Evolutionary conservation across 2,888 invertebrate genomes (phyloP).

Genomic region (Anodontia alba): DNA sequence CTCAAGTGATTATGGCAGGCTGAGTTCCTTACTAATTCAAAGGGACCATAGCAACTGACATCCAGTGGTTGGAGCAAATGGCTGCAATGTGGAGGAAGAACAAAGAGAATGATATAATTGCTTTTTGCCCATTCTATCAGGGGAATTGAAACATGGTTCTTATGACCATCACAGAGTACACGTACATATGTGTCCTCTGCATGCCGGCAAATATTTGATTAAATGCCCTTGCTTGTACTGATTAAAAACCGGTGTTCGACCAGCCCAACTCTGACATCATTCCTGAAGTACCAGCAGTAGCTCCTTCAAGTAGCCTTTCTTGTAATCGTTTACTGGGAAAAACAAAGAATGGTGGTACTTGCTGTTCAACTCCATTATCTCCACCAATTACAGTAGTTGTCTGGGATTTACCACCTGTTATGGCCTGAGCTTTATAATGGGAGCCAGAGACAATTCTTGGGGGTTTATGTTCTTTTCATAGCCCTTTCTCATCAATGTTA

Average conservation of each 20-base stretch:
- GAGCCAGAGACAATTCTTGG: slow-evolving; percentile 30
- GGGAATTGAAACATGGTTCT: slow-evolving; percentile 27
- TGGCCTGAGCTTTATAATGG: slow-evolving; percentile 26
- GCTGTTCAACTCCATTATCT: too few species aligned
- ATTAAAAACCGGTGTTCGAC: slow-evolving; percentile 45
- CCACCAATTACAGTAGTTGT: slow-evolving; percentile 35
- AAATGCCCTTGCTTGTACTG: slow-evolving; percentile 38
- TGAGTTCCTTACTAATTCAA: slow-evolving; percentile 24
- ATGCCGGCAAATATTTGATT: slow-evolving; percentile 20
- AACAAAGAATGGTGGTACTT: slow-evolving; percentile 33
- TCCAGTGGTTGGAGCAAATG: slow-evolving; percentile 44
- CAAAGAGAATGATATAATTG: slow-evolving; percentile 35
- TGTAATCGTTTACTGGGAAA: slow-evolving; percentile 35
- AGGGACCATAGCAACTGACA: slow-evolving; percentile 44
- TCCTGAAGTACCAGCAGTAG: slow-evolving; percentile 39
- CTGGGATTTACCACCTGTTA: slow-evolving; percentile 31
- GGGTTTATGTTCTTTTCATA: slow-evolving; percentile 37
- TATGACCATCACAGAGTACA: slow-evolving; percentile 53
- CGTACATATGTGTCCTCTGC: slow-evolving; percentile 9
- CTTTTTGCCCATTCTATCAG: slow-evolving; percentile 39
- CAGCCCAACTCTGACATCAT: slow-evolving; percentile 28
- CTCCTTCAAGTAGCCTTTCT: too few species aligned
- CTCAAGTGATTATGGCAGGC: slow-evolving; percentile 32
- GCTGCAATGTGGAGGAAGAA: slow-evolving; percentile 52
- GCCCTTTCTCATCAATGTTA: slow-evolving; percentile 52